Base-by-base conservation (phyloP, 2,113 vertebrate species). In the Podarcis cretensis region DNA sequence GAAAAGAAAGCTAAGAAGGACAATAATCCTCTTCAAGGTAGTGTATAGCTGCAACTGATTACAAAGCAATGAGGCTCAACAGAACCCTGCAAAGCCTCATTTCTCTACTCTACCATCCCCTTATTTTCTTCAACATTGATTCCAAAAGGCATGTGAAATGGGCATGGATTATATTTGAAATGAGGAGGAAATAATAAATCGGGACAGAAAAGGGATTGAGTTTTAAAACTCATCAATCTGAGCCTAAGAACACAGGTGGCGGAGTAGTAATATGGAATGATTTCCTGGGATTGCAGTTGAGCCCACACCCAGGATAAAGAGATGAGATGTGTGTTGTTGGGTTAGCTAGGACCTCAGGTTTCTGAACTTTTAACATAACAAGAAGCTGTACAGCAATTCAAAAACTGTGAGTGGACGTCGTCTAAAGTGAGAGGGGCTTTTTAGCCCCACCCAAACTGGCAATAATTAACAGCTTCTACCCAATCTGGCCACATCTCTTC, bases 41-140 rank as follows among this genome's bases (percentile, higher is more conserved):
- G 89, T 85, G 69, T 25, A 37, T 91, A 93, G 92, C 57, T 83
- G 83, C 1, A 59, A 66, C 63, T 89, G 88, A 93, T 92, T 90
- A 79, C 57, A 82, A 81, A 94, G 76, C 74, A 89, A 79, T 68
- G 71, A 77, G 68, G 87, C 32, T 54, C 85, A 91, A 69, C 54
- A 69, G 80, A 83, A 83, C 7, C 65, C 77, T 43, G 74, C 14
- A 75, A 68, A 8, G 65, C n/a, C 59, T 65, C 69, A 65, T 32
- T 65, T 37, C 66, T 78, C 54, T 92, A 77, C 21, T 35, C 18
- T 35, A 12, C 20, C n/a, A 30, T 30, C 74, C 74, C 21, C 74
- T 37, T 63, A 63, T 63, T 81, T 59, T 20, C 37, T 78, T 48
- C 76, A 0, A 0, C 9, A 9, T 6, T 9, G 85, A 76, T 59